phyloP scores from a whole-genome alignment of 2,113 vertebrate genomes.

The Heterotis niloticus region DNA sequence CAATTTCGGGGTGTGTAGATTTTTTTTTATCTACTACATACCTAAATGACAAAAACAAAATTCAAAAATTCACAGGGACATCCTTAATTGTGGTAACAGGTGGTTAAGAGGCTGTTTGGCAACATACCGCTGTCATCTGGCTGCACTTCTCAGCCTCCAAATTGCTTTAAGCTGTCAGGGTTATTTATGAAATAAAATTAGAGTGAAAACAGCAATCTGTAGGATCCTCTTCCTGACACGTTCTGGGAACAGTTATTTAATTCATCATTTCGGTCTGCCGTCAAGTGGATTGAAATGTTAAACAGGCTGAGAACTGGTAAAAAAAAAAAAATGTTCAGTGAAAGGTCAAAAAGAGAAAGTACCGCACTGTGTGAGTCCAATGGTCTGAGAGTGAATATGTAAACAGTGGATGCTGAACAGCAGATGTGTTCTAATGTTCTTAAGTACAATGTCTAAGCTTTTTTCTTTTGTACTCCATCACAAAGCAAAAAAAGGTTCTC shows the following conservation, averaged over 20 bases:
- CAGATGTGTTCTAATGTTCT: background rate
- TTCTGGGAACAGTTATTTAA: background rate
- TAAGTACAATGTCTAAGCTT: background rate
- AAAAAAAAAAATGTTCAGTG: background rate
- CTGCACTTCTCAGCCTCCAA: constrained; percentile 27
- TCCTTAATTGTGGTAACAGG: constrained; percentile 27
- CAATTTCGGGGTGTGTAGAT: no score
- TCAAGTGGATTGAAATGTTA: constrained; percentile 18
- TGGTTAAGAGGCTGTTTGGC: constrained; percentile 28
- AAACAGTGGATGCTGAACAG: background rate
- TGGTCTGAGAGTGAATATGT: background rate
- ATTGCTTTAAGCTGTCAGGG: constrained; percentile 24
- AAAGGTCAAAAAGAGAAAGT: background rate
- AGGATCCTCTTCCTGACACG: background rate
- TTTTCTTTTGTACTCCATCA: background rate
- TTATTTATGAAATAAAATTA: constrained; percentile 27
- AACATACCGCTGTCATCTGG: constrained; percentile 35
- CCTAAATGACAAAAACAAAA: constrained; percentile 18
- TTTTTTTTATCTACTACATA: no score
- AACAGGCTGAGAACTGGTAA: background rate
- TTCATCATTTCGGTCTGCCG: constrained; percentile 16
- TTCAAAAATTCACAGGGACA: background rate
- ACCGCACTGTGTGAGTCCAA: background rate
- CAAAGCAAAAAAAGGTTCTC: no score
- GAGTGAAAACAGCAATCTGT: background rate